Base-by-base conservation (phyloP, 2,113 vertebrate species). In the Brienomyrus brachyistius region DNA sequence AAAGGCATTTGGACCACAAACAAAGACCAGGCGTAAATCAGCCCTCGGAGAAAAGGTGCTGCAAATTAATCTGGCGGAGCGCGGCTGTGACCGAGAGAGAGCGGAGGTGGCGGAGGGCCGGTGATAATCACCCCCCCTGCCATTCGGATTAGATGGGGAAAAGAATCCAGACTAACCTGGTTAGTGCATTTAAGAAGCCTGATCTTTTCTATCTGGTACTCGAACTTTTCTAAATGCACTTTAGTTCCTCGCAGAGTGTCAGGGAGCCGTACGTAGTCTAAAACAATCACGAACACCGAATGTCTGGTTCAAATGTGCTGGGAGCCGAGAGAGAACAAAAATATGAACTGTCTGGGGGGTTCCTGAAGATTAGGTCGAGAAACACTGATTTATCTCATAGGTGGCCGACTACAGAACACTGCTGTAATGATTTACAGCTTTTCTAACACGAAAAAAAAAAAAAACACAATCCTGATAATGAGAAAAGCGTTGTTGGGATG, bases 21-120 rank as follows among this genome's bases (percentile, higher is more conserved):
- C 74, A 89, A 89, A 40, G 43, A 45, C 74, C 88, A 7, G 88
- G 88, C 40, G 43, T 84, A 83, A 82, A 82, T 89, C 31, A 82
- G 70, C 6, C 47, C 40, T 21, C 5, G 5, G 74, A 80, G 35
- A 40, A 21, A 62, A 17, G 15, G 59, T 52, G 35, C 21, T 17
- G 40, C 27, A 27, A 89, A 89, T 89, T 56, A 66, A 56, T n/a
- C 31, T 17, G 23, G 50, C 11, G 3, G 83, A 13, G 21, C 23
- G 4, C 23, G 4, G 45, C 19, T 15, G 45, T 50, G 54, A 62
- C 82, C 31, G 77, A 56, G 70, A 1, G 70, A 35, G 13, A 77
- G 74, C 13, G 13, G 74, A 19, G 31, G 74, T 19, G 74, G 35
- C 5, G 5, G 31, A 3, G 31, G 31, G 4, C 1, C 35, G 1